Base-by-base conservation (phyloP, 2,888 invertebrate genomes). In the Drosophila paranaensis region DNA sequence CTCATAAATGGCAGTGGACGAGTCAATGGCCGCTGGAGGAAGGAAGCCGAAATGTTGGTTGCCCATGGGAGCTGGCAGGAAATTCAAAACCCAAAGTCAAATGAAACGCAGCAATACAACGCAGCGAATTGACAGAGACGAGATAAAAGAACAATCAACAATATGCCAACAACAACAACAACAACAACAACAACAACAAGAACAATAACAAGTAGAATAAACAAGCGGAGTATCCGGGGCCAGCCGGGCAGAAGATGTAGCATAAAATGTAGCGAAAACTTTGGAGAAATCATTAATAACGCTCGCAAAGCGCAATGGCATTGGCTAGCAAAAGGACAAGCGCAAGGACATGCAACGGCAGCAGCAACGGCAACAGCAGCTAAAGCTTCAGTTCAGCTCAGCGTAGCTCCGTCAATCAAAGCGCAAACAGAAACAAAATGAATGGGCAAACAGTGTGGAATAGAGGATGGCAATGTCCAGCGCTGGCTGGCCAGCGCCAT, bases 281-380 rank as follows among this genome's bases (percentile, higher is more conserved):
- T 88, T 82, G 78, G 76, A 88, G 88, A 89, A 82, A 91, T 90
- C 91, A 91, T 90, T 91, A 91, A 90, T 90, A 90, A 91, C 77
- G 75, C 88, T 86, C 81, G 80, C 70, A 82, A 86, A 91, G 90
- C 88, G 90, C 90, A 90, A 74, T 82, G 87, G 72, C 90, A 90
- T 73, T 90, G 89, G 73, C 74, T 69, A 60, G 67, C 66, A 67
- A 79, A 85, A 88, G 90, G 90, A 89, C 89, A 90, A 82, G 85
- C 88, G 90, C 86, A 89, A 87, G 88, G 87, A 90, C 90, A 87
- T 89, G 89, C 87, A 89, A 69, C 71, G 43, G 61, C 43, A 61
- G 25, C 37, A 42, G 37, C 27, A 35, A 6, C 6, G 14, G 35
- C 16, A 40, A 0, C 27, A 33, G 30, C 77, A 66, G 54, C 50